Conservation (phyloP, 2,797 vertebrate genomes). For the Dallia pectoralis region DNA sequence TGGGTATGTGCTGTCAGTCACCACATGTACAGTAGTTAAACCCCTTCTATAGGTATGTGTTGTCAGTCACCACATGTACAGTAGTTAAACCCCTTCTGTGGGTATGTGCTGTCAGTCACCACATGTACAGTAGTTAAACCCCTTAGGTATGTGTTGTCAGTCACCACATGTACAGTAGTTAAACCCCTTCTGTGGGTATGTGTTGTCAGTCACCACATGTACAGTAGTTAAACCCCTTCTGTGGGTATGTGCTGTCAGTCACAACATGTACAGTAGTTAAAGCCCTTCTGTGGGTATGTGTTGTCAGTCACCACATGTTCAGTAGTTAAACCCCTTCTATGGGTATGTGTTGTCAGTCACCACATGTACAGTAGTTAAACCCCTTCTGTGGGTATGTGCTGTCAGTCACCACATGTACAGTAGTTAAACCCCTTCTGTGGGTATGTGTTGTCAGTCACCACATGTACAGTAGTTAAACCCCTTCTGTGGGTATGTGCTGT, state of each 20-base stretch:
- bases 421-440: not conserved
- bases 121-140: not conserved
- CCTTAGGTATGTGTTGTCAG: not conserved
- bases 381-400: not conserved
- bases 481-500: not conserved
- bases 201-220: not conserved
- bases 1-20: not conserved
- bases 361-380: not conserved
- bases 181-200: not conserved
- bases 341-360: not conserved
- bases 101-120: not conserved
- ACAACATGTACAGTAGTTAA: not conserved
- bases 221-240: not conserved
- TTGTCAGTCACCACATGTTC: not conserved
- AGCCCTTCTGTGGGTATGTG: not conserved
- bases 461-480: not conserved
- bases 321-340: not conserved
- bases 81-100: not conserved
- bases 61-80: not conserved
- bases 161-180: not conserved
- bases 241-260: not conserved
- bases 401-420: not conserved
- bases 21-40: not conserved
- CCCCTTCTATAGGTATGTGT: not conserved
- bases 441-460: not conserved